Base-by-base conservation (phyloP, 30 jellyfish, hydroid and myxozoan species). In the Hydra vulgaris region DNA sequence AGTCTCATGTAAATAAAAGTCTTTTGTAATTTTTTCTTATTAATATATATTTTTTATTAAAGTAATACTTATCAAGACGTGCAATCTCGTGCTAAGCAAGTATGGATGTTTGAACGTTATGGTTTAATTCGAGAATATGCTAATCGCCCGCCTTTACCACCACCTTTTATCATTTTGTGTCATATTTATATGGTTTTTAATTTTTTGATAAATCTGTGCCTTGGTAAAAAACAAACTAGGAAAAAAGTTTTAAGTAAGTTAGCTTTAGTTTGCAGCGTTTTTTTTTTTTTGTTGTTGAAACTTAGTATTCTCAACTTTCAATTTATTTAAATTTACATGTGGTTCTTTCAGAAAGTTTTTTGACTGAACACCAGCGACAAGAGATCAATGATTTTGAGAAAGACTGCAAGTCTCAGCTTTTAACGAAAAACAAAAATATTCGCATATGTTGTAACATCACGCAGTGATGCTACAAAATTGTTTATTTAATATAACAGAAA, bases 31-130 rank as follows among this genome's bases (percentile, higher is more conserved):
- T 40, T 40, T 40, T 3, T 40, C 12, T 40, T 5, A 40, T n/a
- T n/a, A n/a, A n/a, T n/a, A n/a, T n/a, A n/a, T n/a, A n/a, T n/a
- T n/a, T n/a, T 40, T 40, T 40, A 5, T 26, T 78, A 0, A 23
- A 80, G 87, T 18, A 70, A 80, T 70, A 80, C 87, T 0, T 80
- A 66, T 26, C 23, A 82, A 23, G 71, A 26, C 68, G 83, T 80
- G 0, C 84, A 80, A 80, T 82, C 40, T 21, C 71, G 66, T 70
- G 71, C 87, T 1, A 26, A 66, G 25, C 87, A 80, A 61, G 66
- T 80, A 61, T 80, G 87, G 87, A 80, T 56, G 55, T 80, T 17
- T 61, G 74, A 80, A 80, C 84, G 87, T 61, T 80, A 80, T 25
- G 72, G 72, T 3, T 71, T 80, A 26, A 80, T 80, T 71, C 27